A percentile compares a stretch with the other conserved stretches of the same genome.
These are phyloP conservation scores for Rhegmatorhina hoffmannsi DNA, from an alignment of 2,113 vertebrate genomes.

Conservation along the genomic window DNA sequence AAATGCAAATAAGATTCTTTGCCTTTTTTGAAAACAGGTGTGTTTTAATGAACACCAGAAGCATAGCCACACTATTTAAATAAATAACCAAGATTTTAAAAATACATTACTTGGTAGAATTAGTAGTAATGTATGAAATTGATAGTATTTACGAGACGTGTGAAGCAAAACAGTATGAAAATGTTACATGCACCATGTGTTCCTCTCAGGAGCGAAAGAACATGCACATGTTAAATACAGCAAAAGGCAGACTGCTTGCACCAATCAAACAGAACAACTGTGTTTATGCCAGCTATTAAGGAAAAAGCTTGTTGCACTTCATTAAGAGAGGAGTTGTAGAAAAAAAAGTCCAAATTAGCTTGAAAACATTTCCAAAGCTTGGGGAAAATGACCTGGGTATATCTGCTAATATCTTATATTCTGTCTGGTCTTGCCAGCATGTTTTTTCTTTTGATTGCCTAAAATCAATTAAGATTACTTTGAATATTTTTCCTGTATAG, in stretches of 20 bases:
- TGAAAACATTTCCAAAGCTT: background rate
- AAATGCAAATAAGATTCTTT: background rate
- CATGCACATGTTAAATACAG: background rate
- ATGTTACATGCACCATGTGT: background rate
- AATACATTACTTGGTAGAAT: background rate
- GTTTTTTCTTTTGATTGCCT: background rate
- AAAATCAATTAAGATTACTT: constrained; percentile 31
- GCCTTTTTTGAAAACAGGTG: background rate
- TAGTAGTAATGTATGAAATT: background rate
- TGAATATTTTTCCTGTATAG: background rate
- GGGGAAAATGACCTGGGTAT: constrained; percentile 1
- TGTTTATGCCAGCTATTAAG: background rate
- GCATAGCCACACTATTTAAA: background rate
- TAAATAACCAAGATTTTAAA: background rate
- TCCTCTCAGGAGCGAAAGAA: background rate
- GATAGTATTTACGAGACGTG: background rate
- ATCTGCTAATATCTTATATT: background rate
- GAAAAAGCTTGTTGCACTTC: background rate
- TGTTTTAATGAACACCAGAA: background rate
- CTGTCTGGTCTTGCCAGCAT: background rate
- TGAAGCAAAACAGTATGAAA: background rate
- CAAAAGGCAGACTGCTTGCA: background rate
- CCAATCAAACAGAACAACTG: background rate
- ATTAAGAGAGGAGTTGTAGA: background rate
- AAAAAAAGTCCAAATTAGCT: background rate